Evolutionary conservation across 2,113 vertebrate genomes (phyloP).

Genomic region (Carassius carassius): DNA sequence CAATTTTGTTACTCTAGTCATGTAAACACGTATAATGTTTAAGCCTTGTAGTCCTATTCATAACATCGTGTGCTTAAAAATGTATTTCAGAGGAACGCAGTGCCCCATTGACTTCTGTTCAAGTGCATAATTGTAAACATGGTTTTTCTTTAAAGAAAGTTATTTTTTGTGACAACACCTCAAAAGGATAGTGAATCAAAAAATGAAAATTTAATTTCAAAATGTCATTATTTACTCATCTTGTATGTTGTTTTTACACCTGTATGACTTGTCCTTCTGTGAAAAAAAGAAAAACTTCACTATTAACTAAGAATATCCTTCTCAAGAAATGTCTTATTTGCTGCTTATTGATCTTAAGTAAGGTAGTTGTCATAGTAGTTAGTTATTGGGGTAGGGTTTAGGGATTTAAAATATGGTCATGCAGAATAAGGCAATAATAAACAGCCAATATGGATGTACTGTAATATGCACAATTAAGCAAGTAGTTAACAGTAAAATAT

Average conservation of each 20-base stretch:
- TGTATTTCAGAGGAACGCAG: too few relatives aligned
- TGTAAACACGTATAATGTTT: not conserved
- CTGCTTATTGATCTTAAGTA: too few relatives aligned
- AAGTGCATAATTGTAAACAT: conserved; percentile 9
- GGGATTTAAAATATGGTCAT: too few relatives aligned
- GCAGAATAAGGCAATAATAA: too few relatives aligned
- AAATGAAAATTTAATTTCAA: not conserved
- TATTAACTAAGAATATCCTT: too few relatives aligned
- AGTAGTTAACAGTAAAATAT: too few relatives aligned
- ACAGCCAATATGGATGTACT: too few relatives aligned
- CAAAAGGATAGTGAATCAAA: not conserved
- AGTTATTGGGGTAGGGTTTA: too few relatives aligned
- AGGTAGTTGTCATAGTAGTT: too few relatives aligned
- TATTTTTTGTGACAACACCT: not conserved
- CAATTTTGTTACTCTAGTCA: not conserved
- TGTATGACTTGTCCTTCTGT: not conserved
- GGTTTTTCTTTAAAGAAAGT: not conserved
- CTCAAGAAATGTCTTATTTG: too few relatives aligned
- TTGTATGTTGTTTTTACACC: not conserved
- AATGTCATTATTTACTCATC: not conserved
- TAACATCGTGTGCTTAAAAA: not conserved
- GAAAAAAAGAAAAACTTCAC: not conserved
- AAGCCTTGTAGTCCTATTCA: not conserved
- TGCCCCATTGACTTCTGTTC: not conserved
- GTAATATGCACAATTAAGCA: too few relatives aligned